Percentiles rank a stretch among this genome's conserved stretches.
phyloP scores from a whole-genome alignment of 1,140 invertebrate species.

The Dysdera silvatica region DNA sequence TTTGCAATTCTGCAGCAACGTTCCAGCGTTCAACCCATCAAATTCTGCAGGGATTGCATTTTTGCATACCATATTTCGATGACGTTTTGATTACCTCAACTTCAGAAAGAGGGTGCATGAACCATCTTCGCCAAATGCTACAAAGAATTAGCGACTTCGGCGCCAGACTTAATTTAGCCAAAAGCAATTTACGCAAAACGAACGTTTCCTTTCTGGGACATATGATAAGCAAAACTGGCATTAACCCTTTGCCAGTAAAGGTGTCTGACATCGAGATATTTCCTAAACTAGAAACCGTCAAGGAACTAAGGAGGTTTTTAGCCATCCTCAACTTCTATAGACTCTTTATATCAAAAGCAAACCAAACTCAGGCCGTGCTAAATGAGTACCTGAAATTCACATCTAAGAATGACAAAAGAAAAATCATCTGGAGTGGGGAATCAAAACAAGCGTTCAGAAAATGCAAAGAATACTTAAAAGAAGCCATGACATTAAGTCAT shows the following conservation, averaged over 20 bases:
- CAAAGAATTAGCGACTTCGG: slow-evolving; percentile 26
- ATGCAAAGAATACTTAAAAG: neutral
- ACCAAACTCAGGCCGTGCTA: too few relatives aligned
- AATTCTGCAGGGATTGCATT: too few relatives aligned
- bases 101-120: slow-evolving; percentile 32
- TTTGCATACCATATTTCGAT: too few relatives aligned
- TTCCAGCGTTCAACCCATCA: neutral
- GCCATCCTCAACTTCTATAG: slow-evolving; percentile 38
- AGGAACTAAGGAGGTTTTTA: slow-evolving; percentile 44
- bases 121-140: slow-evolving; percentile 31
- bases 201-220: slow-evolving; percentile 40
- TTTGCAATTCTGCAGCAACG: neutral
- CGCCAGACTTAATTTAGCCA: slow-evolving; percentile 39
- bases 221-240: slow-evolving; percentile 35
- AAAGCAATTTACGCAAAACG: slow-evolving; percentile 37
- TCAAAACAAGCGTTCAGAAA: neutral
- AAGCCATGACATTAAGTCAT: neutral
- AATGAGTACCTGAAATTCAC: too few relatives aligned
- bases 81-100: too few relatives aligned
- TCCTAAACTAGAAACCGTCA: slow-evolving; percentile 33
- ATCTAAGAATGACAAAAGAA: neutral
- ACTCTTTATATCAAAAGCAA: slow-evolving; percentile 2
- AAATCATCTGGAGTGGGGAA: neutral
- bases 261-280: slow-evolving; percentile 36
- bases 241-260: slow-evolving; percentile 40